A percentile compares a stretch with the other conserved stretches of the same genome.
phyloP scores from a whole-genome alignment of 2,888 invertebrate genomes.

The Drosophila crucigera region DNA sequence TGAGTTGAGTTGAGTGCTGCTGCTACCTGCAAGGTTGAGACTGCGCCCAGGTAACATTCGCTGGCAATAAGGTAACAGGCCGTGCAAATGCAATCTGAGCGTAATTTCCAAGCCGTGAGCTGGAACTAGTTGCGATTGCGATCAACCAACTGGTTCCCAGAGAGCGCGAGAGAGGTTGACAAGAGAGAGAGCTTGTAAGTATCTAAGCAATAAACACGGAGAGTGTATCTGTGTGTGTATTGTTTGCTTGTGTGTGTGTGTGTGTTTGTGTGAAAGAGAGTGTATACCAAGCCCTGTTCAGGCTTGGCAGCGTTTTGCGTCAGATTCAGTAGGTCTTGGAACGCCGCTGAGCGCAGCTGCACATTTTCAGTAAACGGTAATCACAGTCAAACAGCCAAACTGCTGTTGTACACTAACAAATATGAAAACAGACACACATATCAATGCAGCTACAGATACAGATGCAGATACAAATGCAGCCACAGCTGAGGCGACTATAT shows the following conservation, averaged over 20 bases:
- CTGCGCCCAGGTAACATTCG: conserved; percentile 56
- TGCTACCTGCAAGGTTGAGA: conserved; percentile 53
- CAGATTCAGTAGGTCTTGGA: conserved; percentile 79
- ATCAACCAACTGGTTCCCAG: conserved; percentile 59
- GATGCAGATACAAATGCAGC: conserved; percentile 41
- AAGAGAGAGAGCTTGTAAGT: conserved; percentile 3
- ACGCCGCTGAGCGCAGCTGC: conserved; percentile 82
- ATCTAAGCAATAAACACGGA: not conserved
- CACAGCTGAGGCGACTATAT: conserved; percentile 53
- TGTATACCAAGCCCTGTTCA: conserved; percentile 22
- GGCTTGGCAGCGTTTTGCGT: conserved; percentile 28
- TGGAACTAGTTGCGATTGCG: conserved; percentile 67
- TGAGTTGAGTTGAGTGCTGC: conserved; percentile 10
- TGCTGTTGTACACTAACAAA: conserved; percentile 34
- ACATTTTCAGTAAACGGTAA: conserved; percentile 64
- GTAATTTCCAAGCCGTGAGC: conserved; percentile 53
- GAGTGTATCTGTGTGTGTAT: not conserved
- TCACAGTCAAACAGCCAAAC: conserved; percentile 29
- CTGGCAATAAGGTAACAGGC: conserved; percentile 22
- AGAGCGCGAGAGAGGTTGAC: conserved; percentile 22
- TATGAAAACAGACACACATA: conserved; percentile 38
- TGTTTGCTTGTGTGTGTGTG: conserved; percentile 17
- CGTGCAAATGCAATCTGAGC: conserved; percentile 70
- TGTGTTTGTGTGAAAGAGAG: conserved; percentile 24
- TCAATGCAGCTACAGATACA: conserved; percentile 28